Conservation (phyloP, 2,113 vertebrate species). For the Menidia beryllina region DNA sequence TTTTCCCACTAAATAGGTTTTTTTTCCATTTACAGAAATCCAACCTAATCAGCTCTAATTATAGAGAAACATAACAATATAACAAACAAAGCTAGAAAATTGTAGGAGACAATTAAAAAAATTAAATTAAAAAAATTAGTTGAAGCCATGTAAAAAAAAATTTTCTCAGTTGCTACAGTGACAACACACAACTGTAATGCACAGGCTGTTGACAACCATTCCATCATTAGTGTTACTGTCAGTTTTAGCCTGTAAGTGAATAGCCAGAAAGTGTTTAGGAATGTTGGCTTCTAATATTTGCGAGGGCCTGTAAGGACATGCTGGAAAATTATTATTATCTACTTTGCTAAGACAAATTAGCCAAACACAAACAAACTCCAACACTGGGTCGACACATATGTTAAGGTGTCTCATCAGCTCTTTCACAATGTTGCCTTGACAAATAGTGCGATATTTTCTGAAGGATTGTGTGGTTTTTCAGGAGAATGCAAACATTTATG, state of each 20-base stretch:
- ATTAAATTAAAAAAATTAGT: too few relatives aligned
- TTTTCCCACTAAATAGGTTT: not conserved
- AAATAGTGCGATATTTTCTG: not conserved
- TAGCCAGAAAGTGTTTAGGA: slow-evolving; percentile 7
- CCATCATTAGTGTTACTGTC: not conserved
- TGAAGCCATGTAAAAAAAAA: slow-evolving; percentile 27
- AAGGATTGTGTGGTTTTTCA: not conserved
- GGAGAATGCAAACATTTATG: not conserved
- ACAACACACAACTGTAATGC: slow-evolving; percentile 17
- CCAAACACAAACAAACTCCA: not conserved
- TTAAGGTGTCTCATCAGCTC: not conserved
- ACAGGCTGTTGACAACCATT: slow-evolving; percentile 1
- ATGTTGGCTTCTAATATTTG: not conserved
- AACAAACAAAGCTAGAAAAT: too few relatives aligned
- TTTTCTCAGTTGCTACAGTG: slow-evolving; percentile 5
- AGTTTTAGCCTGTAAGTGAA: not conserved
- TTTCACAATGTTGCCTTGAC: not conserved
- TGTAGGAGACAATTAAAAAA: too few relatives aligned
- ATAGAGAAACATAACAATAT: too few relatives aligned
- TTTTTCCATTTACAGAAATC: not conserved
- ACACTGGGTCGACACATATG: not conserved
- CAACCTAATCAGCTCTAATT: not conserved
- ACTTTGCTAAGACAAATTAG: not conserved
- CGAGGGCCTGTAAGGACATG: not conserved
- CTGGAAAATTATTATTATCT: not conserved